Evolutionary conservation across 2,113 vertebrate genomes (phyloP).

Genomic region (Myrmophylax atrothorax): DNA sequence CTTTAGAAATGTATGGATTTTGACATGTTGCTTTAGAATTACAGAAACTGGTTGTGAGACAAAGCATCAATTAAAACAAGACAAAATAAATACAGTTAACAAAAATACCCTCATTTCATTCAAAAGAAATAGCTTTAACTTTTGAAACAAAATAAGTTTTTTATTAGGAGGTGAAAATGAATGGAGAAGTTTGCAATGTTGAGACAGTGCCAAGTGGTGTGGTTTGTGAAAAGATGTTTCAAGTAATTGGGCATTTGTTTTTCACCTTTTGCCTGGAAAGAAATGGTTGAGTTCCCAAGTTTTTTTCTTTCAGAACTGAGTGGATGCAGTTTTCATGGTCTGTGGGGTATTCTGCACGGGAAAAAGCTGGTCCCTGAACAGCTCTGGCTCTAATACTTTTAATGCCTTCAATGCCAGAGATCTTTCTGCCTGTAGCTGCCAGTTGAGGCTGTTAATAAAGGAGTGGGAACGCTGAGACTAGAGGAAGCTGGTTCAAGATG

Average conservation of each 20-base stretch:
- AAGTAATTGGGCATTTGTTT: neutral
- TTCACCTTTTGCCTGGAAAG: neutral
- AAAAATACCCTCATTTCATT: neutral
- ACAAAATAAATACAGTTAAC: neutral
- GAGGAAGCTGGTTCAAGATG: neutral
- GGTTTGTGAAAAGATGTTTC: neutral
- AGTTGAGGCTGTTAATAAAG: neutral
- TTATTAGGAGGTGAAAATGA: neutral
- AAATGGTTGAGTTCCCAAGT: neutral
- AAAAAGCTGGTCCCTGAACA: neutral
- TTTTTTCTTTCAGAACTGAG: neutral
- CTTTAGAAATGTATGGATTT: neutral
- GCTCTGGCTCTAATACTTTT: neutral
- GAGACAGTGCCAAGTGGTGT: neutral
- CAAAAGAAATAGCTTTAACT: neutral
- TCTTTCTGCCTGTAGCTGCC: neutral
- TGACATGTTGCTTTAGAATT: neutral
- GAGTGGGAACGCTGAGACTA: neutral
- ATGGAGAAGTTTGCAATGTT: neutral
- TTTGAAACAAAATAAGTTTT: neutral
- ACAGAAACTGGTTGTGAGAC: neutral
- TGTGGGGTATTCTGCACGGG: neutral
- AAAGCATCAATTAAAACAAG: neutral
- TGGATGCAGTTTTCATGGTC: neutral
- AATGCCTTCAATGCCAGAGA: neutral